Evolutionary conservation across 2,797 vertebrate species (phyloP).

Genomic region (Gila robusta): DNA sequence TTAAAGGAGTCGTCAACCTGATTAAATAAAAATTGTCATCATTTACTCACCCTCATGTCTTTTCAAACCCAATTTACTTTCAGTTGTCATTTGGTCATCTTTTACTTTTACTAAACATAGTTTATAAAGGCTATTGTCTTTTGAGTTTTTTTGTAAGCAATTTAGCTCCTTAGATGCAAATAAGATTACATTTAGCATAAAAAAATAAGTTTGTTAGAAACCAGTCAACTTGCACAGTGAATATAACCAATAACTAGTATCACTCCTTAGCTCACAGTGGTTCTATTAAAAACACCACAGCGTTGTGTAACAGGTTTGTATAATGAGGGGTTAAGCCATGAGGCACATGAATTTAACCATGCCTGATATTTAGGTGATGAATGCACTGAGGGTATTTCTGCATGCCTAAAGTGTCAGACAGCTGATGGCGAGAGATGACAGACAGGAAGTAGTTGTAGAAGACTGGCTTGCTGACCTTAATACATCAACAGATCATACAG

Average conservation of each 20-base stretch:
- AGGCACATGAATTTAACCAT: conserved; percentile 55
- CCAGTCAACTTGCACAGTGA: not conserved
- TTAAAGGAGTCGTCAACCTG: not conserved
- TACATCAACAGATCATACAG: conserved; percentile 29
- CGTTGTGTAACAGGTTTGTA: conserved; percentile 23
- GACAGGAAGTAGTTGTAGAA: conserved; percentile 13
- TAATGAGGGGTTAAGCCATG: conserved; percentile 6
- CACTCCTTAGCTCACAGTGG: not conserved
- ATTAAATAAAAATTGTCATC: not conserved
- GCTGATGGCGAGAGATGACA: not conserved
- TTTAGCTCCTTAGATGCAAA: not conserved
- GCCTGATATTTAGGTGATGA: conserved; percentile 37
- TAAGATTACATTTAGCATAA: not conserved
- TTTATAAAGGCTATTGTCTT: not conserved
- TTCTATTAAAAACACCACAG: conserved; percentile 3
- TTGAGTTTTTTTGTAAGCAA: not conserved
- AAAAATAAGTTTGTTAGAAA: not conserved
- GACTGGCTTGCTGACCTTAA: not conserved
- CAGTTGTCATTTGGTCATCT: not conserved
- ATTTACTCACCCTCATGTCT: not conserved
- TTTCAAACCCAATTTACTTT: not conserved
- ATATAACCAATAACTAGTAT: not conserved
- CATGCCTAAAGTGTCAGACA: conserved; percentile 39
- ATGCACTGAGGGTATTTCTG: not conserved
- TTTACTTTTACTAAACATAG: not conserved